Percentiles rank a stretch among this genome's conserved stretches.
Conservation (phyloP, 2,888 invertebrate species). For the Cephus runcator region DNA sequence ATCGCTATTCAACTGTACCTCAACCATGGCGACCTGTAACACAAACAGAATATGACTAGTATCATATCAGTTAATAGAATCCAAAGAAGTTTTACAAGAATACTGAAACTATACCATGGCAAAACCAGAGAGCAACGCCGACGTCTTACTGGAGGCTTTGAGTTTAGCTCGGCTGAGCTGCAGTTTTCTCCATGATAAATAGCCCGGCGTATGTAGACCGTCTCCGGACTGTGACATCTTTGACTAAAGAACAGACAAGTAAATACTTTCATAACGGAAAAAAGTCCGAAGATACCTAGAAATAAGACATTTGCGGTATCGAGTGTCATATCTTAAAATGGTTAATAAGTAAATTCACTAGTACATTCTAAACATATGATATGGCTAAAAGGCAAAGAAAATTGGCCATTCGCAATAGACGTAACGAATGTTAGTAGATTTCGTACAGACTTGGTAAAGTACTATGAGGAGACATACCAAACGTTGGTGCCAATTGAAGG, state of each 20-base stretch:
- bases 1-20: constrained; percentile 86
- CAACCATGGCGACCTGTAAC: constrained; percentile 93
- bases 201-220: constrained; percentile 84
- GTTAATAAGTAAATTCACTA: background rate
- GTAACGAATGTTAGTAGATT: constrained; percentile 1
- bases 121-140: constrained; percentile 95
- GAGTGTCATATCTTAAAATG: background rate
- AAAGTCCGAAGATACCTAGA: background rate
- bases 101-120: constrained; percentile 81
- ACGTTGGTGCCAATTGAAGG: constrained; percentile 47
- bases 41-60: constrained; percentile 4
- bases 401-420: background rate
- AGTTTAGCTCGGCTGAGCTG: constrained; percentile 96
- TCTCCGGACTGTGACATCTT: constrained; percentile 83
- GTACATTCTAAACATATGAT: background rate
- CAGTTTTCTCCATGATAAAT: constrained; percentile 88
- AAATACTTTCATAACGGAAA: background rate
- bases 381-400: background rate
- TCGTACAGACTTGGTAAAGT: constrained; percentile 1
- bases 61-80: background rate
- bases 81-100: background rate
- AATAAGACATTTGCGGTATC: background rate
- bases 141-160: constrained; percentile 98
- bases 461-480: constrained; percentile 55
- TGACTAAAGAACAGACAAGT: constrained; percentile 65